Evolutionary conservation across 2,113 vertebrate genomes (phyloP), one percentile per base, ranked within the genome.

Genomic region (Oxygymnocypris stewartii): DNA sequence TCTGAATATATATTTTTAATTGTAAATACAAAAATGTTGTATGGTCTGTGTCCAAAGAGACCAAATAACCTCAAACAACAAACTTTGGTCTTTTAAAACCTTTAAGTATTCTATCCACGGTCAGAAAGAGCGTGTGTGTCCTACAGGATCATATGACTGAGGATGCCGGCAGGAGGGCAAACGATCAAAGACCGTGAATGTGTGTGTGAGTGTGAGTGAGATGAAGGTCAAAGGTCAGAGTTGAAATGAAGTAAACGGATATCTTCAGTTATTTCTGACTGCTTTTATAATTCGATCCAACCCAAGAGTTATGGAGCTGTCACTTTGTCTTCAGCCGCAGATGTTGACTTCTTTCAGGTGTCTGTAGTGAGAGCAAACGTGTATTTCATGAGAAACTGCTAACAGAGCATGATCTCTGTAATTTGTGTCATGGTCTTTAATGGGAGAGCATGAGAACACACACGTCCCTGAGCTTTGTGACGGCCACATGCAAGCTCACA

Each of bases 251-350:
- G 37, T 69, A 61, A 61, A 76, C 9, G 0, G 71, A 69, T 77
- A 76, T 25, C 37, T 59, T 61, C 31, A 31, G n/a, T 77, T 76
- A 77, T 84, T 76, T 61, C 40, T 76, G 83, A 84, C 83, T 44
- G 74, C 83, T 57, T 77, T 84, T 84, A 73, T 63, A 84, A 84
- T 61, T 47, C 2, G 73, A 84, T 84, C 54, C 83, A 77, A 23
- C 54, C 42, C 5, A 35, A 59, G 82, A 61, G 51, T 84, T 84
- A 76, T 76, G 54, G 42, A 76, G 57, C 73, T 76, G 37, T 76
- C 83, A 76, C 20, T 61, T 25, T 61, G 14, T 28, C 16, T 59
- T 18, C 28, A 75, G 67, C 51, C 23, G 7, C 25, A 59, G n/a
- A 44, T 82, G 37, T 67, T 47, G 57, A 80, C 23, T 14, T n/a